A percentile compares a stretch with the other conserved stretches of the same genome.
Conservation (phyloP, 2,888 invertebrate species). For the Amphipoea lucens region DNA sequence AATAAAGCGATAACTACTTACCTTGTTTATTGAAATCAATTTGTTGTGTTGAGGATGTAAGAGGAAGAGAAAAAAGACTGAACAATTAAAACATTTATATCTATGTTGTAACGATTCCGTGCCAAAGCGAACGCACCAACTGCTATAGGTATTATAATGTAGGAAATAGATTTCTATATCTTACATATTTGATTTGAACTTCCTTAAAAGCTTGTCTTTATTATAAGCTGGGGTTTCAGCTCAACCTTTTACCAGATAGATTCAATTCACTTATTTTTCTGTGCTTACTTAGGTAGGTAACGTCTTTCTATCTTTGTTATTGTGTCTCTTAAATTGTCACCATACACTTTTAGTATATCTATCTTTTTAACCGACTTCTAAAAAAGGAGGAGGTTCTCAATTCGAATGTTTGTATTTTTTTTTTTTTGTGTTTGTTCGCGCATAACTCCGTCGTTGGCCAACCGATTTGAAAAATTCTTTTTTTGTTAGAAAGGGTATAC, state of each 20-base stretch:
- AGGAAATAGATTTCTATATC: background rate
- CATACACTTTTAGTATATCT: background rate
- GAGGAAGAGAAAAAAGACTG: background rate
- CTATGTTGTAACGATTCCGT: background rate
- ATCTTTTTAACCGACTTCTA: too few relatives aligned
- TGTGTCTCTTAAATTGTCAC: background rate
- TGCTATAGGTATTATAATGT: background rate
- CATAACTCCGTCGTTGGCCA: too few relatives aligned
- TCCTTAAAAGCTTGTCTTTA: background rate
- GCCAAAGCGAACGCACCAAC: background rate
- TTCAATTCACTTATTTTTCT: background rate
- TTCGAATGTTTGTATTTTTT: too few relatives aligned
- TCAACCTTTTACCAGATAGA: background rate
- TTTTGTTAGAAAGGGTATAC: too few relatives aligned
- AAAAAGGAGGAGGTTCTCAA: too few relatives aligned
- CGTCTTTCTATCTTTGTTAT: background rate
- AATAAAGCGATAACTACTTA: background rate
- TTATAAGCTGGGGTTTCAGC: background rate
- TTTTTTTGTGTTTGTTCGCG: too few relatives aligned
- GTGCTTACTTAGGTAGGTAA: background rate
- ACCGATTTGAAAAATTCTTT: too few relatives aligned
- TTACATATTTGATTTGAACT: background rate
- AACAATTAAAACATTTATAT: background rate
- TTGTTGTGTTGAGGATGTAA: background rate
- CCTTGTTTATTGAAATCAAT: constrained; percentile 1